These are phyloP conservation scores for Eupithecia pulchellata DNA, from an alignment of 2,888 invertebrate genomes.

Conservation along the genomic window DNA sequence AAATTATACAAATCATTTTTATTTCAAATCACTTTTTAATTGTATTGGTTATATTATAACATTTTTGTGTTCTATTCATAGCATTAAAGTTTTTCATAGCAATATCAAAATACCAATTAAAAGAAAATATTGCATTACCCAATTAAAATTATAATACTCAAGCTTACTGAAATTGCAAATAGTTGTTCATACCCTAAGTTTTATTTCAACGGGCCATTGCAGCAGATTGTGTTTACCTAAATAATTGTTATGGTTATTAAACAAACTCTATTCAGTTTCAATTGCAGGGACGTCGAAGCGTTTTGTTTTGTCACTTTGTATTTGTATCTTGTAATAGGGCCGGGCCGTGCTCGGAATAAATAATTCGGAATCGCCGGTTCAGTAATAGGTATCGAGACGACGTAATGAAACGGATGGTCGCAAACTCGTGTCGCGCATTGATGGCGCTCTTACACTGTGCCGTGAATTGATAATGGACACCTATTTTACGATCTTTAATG, in stretches of 20 bases:
- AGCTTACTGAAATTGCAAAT: not conserved
- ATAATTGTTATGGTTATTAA: slow-evolving; percentile 47
- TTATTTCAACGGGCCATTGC: slow-evolving; percentile 7
- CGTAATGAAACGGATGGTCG: slow-evolving; percentile 35
- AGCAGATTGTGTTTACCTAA: slow-evolving; percentile 35
- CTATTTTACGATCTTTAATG: slow-evolving; percentile 9
- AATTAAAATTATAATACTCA: not conserved
- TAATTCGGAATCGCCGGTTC: slow-evolving; percentile 49
- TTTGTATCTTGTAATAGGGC: slow-evolving; percentile 76
- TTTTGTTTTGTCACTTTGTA: slow-evolving; percentile 75
- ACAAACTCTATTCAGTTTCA: slow-evolving; percentile 62
- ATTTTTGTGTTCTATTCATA: no score
- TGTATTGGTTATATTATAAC: no score
- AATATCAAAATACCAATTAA: not conserved
- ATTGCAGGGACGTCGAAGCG: slow-evolving; percentile 60
- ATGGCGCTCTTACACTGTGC: slow-evolving; percentile 26
- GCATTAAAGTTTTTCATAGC: not conserved
- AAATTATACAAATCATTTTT: no score
- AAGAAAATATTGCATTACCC: not conserved
- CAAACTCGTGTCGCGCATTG: slow-evolving; percentile 26
- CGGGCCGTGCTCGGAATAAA: slow-evolving; percentile 67
- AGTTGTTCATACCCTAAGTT: slow-evolving; percentile 8
- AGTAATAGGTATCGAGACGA: slow-evolving; percentile 34
- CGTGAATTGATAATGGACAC: slow-evolving; percentile 27
- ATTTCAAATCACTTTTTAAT: no score